Percentiles rank a stretch among this genome's conserved stretches.
Conservation (phyloP, 2,113 vertebrate genomes). For the Odontophorus gujanensis region DNA sequence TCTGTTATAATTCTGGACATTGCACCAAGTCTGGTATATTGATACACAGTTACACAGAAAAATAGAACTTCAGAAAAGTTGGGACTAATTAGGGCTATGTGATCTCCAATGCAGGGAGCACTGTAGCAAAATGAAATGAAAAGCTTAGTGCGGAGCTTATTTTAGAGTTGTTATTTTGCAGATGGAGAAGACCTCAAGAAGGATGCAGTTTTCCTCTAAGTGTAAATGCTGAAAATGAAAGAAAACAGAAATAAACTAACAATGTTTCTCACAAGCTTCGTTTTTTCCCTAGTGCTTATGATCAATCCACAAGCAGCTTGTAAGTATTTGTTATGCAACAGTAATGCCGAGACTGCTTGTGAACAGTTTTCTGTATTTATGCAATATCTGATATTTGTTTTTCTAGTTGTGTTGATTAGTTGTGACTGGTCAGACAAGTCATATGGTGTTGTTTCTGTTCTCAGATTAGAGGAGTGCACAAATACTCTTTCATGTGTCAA, state of each 20-base stretch:
- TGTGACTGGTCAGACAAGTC: constrained; percentile 69
- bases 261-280: background rate
- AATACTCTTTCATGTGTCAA: constrained; percentile 37
- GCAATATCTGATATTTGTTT: constrained; percentile 58
- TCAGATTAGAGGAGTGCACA: constrained; percentile 11
- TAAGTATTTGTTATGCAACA: constrained; percentile 3
- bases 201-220: background rate
- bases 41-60: background rate
- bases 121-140: background rate
- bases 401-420: constrained; percentile 62
- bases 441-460: constrained; percentile 64
- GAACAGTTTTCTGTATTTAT: constrained; percentile 60
- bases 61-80: background rate
- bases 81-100: background rate
- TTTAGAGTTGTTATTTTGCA: background rate
- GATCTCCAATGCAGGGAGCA: background rate
- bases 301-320: background rate
- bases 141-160: background rate
- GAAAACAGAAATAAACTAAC: background rate
- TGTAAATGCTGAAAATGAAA: background rate
- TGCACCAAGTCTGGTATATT: background rate
- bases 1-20: background rate
- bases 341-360: background rate
- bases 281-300: background rate
- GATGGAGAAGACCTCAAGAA: background rate